Evolutionary conservation across 2,888 invertebrate species (phyloP), one percentile per base, ranked within the genome.

Genomic region (Tetragonisca angustula): DNA sequence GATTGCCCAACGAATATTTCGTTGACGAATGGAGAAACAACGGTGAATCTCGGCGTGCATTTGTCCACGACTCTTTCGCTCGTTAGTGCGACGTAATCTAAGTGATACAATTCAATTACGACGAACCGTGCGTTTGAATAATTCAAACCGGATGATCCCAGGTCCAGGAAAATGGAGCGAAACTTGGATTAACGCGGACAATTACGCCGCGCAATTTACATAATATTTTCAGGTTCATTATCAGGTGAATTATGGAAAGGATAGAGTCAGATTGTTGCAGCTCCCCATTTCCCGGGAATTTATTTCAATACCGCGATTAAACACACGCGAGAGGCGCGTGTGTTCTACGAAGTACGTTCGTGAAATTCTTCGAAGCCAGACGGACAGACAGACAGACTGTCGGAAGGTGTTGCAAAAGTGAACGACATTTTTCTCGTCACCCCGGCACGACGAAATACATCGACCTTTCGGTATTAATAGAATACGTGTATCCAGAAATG

Each of bases 391-490:
- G 2, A 27, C 36, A 36, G 36, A 49, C 49, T n/a, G 24, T 19
- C 24, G 11, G 13, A 2, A 27, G 24, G 54, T 9, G 32, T 36
- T 2, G 9, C 21, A 9, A 50, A 61, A n/a, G n/a, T 21, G 27
- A 61, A 27, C 17, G n/a, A 43, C 11, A 21, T 49, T 77, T 43
- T 17, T 21, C 52, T 32, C 27, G 4, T n/a, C 21, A 1, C 9
- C 27, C 6, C n/a, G 36, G 9, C n/a, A 32, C 54, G 32, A 64
- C 43, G 27, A 32, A 65, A 82, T 43, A 59, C n/a, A 56, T 19
- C 43, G 32, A 27, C 59, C 21, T 50, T 79, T n/a, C n/a, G 27
- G 24, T 62, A 75, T 88, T 84, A 82, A 88, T 82, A 79, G 77
- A 78, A 82, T 82, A 77, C 77, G 74, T 67, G 80, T 65, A 80